phyloP scores from a whole-genome alignment of 2,113 vertebrate species.

The Oreochromis tanganicae region DNA sequence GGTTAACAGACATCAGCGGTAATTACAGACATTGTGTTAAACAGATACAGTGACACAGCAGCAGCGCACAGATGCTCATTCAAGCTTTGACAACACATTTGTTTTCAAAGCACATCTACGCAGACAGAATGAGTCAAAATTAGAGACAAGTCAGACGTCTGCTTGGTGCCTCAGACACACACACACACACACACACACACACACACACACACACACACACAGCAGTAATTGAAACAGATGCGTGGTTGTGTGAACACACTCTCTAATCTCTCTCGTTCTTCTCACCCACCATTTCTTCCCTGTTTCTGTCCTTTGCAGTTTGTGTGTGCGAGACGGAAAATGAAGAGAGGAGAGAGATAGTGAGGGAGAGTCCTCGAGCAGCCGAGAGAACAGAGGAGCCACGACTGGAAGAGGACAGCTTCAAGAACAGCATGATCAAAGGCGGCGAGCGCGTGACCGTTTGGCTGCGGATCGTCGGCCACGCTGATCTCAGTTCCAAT shows the following conservation, averaged over 20 bases:
- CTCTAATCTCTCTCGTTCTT: slow-evolving; percentile 18
- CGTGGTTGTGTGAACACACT: slow-evolving; percentile 4
- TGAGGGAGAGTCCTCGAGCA: slow-evolving; percentile 22
- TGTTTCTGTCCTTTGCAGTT: slow-evolving; percentile 32
- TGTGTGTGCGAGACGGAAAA: not conserved
- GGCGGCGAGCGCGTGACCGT: slow-evolving; percentile 12
- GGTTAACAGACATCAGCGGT: slow-evolving; percentile 3
- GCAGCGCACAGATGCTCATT: slow-evolving; percentile 4
- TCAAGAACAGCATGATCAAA: slow-evolving; percentile 52
- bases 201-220: not conserved
- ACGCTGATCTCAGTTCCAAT: slow-evolving; percentile 41
- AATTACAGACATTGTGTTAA: not conserved
- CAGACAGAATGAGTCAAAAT: slow-evolving; percentile 19
- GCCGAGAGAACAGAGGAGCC: slow-evolving; percentile 22
- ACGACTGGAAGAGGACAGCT: slow-evolving; percentile 22
- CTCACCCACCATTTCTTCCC: not conserved
- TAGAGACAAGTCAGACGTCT: not conserved
- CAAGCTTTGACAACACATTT: slow-evolving; percentile 9
- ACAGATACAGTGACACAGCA: not conserved
- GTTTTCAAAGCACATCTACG: not conserved
- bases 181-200: not conserved
- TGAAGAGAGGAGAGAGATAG: slow-evolving; percentile 4
- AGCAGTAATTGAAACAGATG: slow-evolving; percentile 16
- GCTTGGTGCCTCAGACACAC: not conserved
- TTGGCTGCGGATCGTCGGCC: slow-evolving; percentile 39